Base-by-base conservation (phyloP, 1,140 invertebrate genomes). In the Oreohelix idahoensis region DNA sequence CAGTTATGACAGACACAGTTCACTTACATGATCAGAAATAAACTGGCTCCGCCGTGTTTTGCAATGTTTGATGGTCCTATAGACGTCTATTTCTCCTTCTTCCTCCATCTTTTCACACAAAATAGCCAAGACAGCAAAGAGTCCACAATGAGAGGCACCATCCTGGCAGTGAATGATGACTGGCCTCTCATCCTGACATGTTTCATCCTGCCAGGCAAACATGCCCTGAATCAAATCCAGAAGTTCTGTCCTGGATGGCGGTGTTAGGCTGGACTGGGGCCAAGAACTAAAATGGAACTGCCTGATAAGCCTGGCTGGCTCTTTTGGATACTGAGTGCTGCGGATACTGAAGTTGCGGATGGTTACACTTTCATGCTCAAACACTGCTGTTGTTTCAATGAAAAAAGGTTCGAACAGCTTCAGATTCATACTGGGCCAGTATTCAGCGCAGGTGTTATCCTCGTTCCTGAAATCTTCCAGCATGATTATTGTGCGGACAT, bases 231-330 rank as follows among this genome's bases (percentile, higher is more conserved):
- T 76, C 0, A 91, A 82, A 58, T 90, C 86, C 11, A 92, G 84
- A 45, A 89, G 36, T 84, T 87, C 88, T 17, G 86, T 86, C 71
- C 89, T 90, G 23, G 89, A 89, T 49, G 86, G 86, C 5, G 90
- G 90, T 51, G 88, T 70, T 38, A 89, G 87, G 20, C 89, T 87
- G 26, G 87, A 73, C 58, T 89, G 86, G 17, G 84, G 77, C 89
- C 90, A 92, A 36, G 86, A 86, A 75, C 90, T 87, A 49, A 92
- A 89, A 75, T 90, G 90, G 84, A 90, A 91, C 79, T 90, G 90
- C 29, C 86, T 86, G 32, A 92, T 80, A n/a, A 85, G 79, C 58
- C 83, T 83, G 0, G 88, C 75, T 29, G 82, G 63, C 0, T 86
- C 85, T 35, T 86, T 86, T 8, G 88, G 88, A 20, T 70, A 69